Evolutionary conservation across 2,113 vertebrate species (phyloP).

Genomic region (Acrocephalus kingi): DNA sequence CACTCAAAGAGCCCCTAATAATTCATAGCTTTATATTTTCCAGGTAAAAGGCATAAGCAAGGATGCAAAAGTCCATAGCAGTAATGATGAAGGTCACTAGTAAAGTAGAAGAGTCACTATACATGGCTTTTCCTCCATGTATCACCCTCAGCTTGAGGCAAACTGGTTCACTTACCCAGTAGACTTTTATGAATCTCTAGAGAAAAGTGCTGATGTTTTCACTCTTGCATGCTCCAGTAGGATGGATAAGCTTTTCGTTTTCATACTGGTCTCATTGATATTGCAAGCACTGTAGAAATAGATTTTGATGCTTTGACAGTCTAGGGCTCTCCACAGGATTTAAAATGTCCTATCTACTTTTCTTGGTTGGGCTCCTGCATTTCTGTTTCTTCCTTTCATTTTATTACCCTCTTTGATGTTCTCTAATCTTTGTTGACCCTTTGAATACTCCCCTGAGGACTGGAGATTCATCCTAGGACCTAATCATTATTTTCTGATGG

Average conservation of each 20-base stretch:
- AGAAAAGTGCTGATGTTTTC: neutral
- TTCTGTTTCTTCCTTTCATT: conserved; percentile 4
- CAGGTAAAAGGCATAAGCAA: neutral
- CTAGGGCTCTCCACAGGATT: neutral
- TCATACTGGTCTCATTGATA: neutral
- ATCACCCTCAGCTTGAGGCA: neutral
- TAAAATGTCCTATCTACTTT: neutral
- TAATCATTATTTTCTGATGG: neutral
- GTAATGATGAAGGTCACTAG: neutral
- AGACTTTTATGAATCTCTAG: neutral
- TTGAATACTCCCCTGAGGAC: neutral
- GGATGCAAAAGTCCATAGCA: neutral
- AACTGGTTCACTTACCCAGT: neutral
- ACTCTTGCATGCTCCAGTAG: neutral
- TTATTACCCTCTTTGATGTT: conserved; percentile 2
- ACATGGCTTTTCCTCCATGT: neutral
- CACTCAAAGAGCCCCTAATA: neutral
- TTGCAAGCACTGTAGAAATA: neutral
- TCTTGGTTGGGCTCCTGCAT: neutral
- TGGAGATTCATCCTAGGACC: neutral
- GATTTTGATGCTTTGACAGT: neutral
- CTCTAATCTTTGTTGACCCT: neutral
- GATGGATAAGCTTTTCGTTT: neutral
- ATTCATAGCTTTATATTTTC: neutral
- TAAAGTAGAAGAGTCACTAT: neutral